Percentiles rank a stretch among this genome's conserved stretches.
Evolutionary conservation across 2,888 invertebrate species (phyloP).

Genomic region (Oxytorus armatus): DNA sequence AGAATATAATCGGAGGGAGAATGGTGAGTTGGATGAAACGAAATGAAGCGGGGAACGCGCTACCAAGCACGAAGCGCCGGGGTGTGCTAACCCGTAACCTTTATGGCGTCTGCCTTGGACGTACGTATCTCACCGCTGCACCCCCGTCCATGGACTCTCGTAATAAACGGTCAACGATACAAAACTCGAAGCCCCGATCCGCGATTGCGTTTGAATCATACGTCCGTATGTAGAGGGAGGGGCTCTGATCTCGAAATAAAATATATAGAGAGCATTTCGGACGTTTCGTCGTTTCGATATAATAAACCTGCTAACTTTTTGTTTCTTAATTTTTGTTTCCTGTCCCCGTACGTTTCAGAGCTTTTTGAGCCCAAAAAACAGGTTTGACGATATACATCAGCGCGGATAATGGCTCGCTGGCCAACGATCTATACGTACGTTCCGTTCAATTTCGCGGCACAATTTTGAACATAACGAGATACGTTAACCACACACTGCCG

Average conservation of each 20-base stretch:
- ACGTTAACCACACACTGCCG: conserved; percentile 60
- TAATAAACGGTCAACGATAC: conserved; percentile 67
- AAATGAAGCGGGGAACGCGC: conserved; percentile 58
- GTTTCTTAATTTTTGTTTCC: conserved; percentile 4
- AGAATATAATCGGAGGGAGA: conserved; percentile 31
- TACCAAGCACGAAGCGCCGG: conserved; percentile 50
- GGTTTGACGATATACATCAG: neutral
- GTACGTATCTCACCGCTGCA: conserved; percentile 39
- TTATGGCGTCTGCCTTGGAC: conserved; percentile 63
- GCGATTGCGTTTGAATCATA: conserved; percentile 40
- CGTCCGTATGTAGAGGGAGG: conserved; percentile 17
- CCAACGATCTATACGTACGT: conserved; percentile 16
- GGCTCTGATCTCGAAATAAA: conserved; percentile 40
- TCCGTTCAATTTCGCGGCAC: conserved; percentile 37
- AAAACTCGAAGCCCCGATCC: conserved; percentile 39
- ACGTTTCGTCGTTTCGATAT: conserved; percentile 41
- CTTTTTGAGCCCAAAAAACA: conserved; percentile 8
- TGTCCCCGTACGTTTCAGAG: neutral
- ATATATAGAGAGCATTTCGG: conserved; percentile 13
- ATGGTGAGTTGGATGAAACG: conserved; percentile 56
- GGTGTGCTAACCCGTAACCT: conserved; percentile 59
- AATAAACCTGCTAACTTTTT: conserved; percentile 46
- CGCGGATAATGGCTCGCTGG: conserved; percentile 22
- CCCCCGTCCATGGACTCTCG: conserved; percentile 56
- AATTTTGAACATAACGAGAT: conserved; percentile 65